These are phyloP conservation scores for Kuschelorhynchus macadamiae DNA, from an alignment of 2,888 invertebrate genomes.

Conservation along the genomic window DNA sequence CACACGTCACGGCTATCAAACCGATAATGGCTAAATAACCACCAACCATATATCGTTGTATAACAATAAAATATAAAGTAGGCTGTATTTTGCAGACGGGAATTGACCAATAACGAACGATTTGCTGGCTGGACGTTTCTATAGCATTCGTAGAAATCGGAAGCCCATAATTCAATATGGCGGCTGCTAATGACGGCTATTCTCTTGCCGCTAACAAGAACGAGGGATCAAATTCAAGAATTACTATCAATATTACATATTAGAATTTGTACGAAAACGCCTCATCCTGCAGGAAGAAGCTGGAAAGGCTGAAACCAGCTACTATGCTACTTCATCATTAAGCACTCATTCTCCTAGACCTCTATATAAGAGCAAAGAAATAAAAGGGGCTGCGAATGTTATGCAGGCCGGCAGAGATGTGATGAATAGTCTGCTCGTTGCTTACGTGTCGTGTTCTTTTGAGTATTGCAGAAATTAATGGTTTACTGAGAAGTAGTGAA, in stretches of 20 bases:
- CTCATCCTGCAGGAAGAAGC: not conserved
- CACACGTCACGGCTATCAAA: no score
- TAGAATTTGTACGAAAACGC: constrained; percentile 2
- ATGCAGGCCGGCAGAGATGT: not conserved
- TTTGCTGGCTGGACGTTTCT: no score
- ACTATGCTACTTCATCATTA: not conserved
- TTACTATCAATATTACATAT: not conserved
- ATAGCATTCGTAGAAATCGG: no score
- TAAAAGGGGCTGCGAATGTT: not conserved
- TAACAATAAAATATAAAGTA: no score
- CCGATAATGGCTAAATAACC: no score
- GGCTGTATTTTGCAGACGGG: no score
- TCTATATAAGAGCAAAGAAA: not conserved
- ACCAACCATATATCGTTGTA: no score
- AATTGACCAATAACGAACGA: no score
- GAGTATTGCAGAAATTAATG: not conserved
- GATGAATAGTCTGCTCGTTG: not conserved
- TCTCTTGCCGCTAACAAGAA: not conserved
- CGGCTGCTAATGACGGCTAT: no score
- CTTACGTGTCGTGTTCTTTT: not conserved
- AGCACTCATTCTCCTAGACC: not conserved
- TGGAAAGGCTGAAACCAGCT: constrained; percentile 1
- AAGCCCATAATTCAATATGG: no score
- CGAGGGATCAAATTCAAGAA: not conserved
- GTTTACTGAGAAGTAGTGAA: not conserved